Evolutionary conservation across 2,797 vertebrate genomes (phyloP), one percentile per base, ranked within the genome.

Genomic region (Limnodromus scolopaceus): DNA sequence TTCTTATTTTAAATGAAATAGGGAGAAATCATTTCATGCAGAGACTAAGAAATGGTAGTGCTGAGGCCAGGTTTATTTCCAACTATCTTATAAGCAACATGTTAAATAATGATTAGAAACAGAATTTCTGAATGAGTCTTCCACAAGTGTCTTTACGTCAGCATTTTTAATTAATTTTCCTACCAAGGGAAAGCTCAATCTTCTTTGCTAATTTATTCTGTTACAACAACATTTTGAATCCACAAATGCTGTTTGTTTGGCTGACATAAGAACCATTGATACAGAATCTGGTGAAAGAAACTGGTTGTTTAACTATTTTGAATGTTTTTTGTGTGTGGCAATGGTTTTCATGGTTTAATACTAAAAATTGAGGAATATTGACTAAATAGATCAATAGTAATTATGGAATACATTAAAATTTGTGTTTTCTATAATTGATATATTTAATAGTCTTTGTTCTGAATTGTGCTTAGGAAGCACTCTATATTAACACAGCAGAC

Each of bases 91-190:
- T 57, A 83, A 74, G 65, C 9, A 22, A 13, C n/a, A 20, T 80
- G 49, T 84, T 87, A n/a, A 88, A 71, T 87, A 81, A 85, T 57
- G 8, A 74, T 83, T 54, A 79, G 84, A 96, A 97, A 54, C 74
- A 64, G 61, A 86, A 88, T 51, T 87, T 49, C 20, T 91, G 86
- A 87, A 45, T 76, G 75, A 72, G 64, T 58, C 70, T 92, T 72
- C 54, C 92, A 34, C 10, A 78, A 22, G 25, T 81, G 16, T 69
- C 70, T 65, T 65, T 60, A 45, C 1, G 0, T 81, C 38, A 66
- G 25, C 28, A 10, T 87, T 94, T 87, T 70, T 28, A 68, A 68
- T 88, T 68, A 39, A 24, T 71, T 83, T 83, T 83, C 46, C 51
- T 78, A 45, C n/a, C 24, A 61, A 65, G 32, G 1, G 2, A 5